These are phyloP conservation scores for Spodoptera litura DNA, from an alignment of 1,140 invertebrate species.

Conservation along the genomic window DNA sequence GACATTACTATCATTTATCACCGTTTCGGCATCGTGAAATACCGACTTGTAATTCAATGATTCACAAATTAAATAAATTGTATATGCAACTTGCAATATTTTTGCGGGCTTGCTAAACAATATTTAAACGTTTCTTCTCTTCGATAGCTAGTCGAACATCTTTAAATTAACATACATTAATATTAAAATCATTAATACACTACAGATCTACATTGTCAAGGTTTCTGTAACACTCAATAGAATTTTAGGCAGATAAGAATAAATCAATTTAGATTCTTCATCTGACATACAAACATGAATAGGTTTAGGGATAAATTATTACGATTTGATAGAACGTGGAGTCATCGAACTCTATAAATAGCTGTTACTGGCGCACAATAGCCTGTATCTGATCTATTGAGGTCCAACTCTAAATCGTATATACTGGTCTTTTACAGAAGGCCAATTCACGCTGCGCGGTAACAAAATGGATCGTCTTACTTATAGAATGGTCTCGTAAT, in stretches of 20 bases:
- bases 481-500: conserved; percentile 12
- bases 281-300: conserved; percentile 22
- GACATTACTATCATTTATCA: conserved; percentile 10
- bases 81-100: neutral
- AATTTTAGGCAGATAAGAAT: conserved; percentile 14
- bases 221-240: conserved; percentile 28
- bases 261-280: conserved; percentile 34
- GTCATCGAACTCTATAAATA: conserved; percentile 70
- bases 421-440: conserved; percentile 57
- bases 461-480: conserved; percentile 11
- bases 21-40: conserved; percentile 14
- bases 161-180: neutral
- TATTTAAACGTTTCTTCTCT: neutral
- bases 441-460: conserved; percentile 59
- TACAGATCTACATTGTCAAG: conserved; percentile 7
- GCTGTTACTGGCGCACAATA: conserved; percentile 55
- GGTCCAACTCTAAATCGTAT: conserved; percentile 59
- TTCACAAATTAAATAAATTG: conserved; percentile 14
- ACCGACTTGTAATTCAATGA: conserved; percentile 15
- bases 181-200: conserved; percentile 18
- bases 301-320: conserved; percentile 41
- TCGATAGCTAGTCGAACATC: neutral
- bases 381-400: conserved; percentile 62
- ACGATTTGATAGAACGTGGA: conserved; percentile 48
- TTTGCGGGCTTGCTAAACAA: neutral